phyloP scores from a whole-genome alignment of 2,888 invertebrate genomes.

The Micropterix aruncella region DNA sequence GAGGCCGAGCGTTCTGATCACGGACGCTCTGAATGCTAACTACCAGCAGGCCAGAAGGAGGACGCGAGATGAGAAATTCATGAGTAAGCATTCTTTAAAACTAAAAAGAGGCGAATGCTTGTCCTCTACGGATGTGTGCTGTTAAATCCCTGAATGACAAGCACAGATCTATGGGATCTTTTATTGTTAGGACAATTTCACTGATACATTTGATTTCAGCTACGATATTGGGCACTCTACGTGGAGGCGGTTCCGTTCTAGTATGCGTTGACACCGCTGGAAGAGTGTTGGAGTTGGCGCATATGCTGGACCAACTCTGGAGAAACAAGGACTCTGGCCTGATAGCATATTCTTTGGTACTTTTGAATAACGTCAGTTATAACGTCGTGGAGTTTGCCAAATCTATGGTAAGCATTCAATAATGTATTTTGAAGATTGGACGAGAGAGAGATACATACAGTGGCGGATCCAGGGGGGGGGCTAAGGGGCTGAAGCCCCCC shows the following conservation, averaged over 20 bases:
- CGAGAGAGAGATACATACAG: too few species aligned
- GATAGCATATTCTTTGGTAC: conserved; percentile 82
- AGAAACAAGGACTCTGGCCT: conserved; percentile 91
- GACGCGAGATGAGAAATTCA: conserved; percentile 87
- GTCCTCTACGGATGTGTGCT: too few species aligned
- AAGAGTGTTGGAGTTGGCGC: conserved; percentile 87
- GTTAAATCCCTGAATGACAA: too few species aligned
- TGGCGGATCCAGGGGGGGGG: too few species aligned
- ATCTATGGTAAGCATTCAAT: conserved; percentile 77
- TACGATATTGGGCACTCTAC: conserved; percentile 83
- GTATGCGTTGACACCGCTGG: conserved; percentile 96
- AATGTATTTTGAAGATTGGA: too few species aligned
- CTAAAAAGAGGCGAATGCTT: too few species aligned
- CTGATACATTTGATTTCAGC: conserved; percentile 38
- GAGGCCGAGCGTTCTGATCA: conserved; percentile 86
- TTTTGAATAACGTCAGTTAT: conserved; percentile 93
- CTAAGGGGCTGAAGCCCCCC: too few species aligned
- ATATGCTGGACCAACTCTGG: conserved; percentile 93
- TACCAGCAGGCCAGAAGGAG: conserved; percentile 85
- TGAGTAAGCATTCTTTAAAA: conserved; percentile 58
- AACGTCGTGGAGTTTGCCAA: conserved; percentile 99
- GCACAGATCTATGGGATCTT: too few species aligned
- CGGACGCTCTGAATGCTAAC: conserved; percentile 90
- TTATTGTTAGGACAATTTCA: too few species aligned
- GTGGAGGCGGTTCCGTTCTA: conserved; percentile 90